phyloP scores from a whole-genome alignment of 1,140 invertebrate species.

The Ooceraea biroi region DNA sequence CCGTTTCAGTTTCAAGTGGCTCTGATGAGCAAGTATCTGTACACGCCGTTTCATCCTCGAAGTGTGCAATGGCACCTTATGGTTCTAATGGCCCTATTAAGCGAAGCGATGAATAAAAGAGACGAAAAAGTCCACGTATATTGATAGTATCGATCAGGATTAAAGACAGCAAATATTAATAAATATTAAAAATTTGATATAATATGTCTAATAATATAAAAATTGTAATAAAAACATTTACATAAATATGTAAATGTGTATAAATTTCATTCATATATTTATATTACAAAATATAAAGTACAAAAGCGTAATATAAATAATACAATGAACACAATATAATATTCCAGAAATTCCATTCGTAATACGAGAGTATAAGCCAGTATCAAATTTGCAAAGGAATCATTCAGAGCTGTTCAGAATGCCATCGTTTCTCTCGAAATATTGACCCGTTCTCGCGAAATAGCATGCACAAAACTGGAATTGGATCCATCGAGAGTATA shows the following conservation, averaged over 20 bases:
- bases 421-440: constrained; percentile 10
- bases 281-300: not conserved
- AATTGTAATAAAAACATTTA: not conserved
- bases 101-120: not conserved
- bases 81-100: constrained; percentile 28
- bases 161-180: too few species aligned
- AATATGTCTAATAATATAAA: not conserved
- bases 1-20: constrained; percentile 50
- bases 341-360: not conserved
- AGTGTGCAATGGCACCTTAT: constrained; percentile 10
- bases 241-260: not conserved
- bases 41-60: not conserved
- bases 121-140: not conserved
- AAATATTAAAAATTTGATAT: not conserved
- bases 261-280: not conserved
- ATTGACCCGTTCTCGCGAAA: not conserved
- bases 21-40: constrained; percentile 7
- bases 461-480: constrained; percentile 7
- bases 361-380: too few species aligned
- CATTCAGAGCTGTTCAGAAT: not conserved
- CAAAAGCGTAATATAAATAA: not conserved
- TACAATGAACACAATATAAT: not conserved
- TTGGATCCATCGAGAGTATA: constrained; percentile 16
- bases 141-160: constrained; percentile 1
- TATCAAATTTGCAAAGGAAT: not conserved